These are phyloP conservation scores for Nephrotoma appendiculata DNA, from an alignment of 2,888 invertebrate genomes.

Conservation along the genomic window DNA sequence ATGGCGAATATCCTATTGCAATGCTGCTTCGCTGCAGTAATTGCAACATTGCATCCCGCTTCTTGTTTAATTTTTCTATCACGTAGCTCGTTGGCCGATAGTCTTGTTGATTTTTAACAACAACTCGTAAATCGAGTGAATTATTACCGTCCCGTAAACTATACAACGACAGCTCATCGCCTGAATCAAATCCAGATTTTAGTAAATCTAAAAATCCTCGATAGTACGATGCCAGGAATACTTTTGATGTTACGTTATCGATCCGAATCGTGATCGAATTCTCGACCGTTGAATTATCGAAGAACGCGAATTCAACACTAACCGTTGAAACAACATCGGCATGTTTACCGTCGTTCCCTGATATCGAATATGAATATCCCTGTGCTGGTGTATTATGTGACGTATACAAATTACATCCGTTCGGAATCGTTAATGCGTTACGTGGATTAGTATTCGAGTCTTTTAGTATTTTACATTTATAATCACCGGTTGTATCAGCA, in stretches of 20 bases:
- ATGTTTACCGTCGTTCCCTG: slow-evolving; percentile 82
- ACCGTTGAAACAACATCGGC: slow-evolving; percentile 76
- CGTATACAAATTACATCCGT: slow-evolving; percentile 67
- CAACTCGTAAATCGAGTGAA: slow-evolving; percentile 56
- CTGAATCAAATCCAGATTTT: slow-evolving; percentile 46
- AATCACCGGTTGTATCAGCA: slow-evolving; percentile 77
- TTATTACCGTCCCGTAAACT: slow-evolving; percentile 46
- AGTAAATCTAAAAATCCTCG: slow-evolving; percentile 55
- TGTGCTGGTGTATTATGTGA: slow-evolving; percentile 54
- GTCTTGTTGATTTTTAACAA: slow-evolving; percentile 40
- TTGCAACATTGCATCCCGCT: slow-evolving; percentile 46
- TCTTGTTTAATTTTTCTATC: slow-evolving; percentile 47
- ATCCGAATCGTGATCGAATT: slow-evolving; percentile 69
- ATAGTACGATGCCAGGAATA: slow-evolving; percentile 66
- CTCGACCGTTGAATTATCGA: slow-evolving; percentile 67
- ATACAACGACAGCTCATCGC: slow-evolving; percentile 53
- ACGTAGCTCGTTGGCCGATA: slow-evolving; percentile 51
- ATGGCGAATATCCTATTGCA: slow-evolving; percentile 64
- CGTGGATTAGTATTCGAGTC: slow-evolving; percentile 37
- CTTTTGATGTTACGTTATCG: slow-evolving; percentile 52
- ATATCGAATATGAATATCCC: slow-evolving; percentile 63
- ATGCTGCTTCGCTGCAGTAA: slow-evolving; percentile 45
- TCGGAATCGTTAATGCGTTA: slow-evolving; percentile 52
- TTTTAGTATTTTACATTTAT: slow-evolving; percentile 66
- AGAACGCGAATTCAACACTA: slow-evolving; percentile 64